Conservation (phyloP, 1,140 invertebrate species). For the Drosophila pallidifrons region DNA sequence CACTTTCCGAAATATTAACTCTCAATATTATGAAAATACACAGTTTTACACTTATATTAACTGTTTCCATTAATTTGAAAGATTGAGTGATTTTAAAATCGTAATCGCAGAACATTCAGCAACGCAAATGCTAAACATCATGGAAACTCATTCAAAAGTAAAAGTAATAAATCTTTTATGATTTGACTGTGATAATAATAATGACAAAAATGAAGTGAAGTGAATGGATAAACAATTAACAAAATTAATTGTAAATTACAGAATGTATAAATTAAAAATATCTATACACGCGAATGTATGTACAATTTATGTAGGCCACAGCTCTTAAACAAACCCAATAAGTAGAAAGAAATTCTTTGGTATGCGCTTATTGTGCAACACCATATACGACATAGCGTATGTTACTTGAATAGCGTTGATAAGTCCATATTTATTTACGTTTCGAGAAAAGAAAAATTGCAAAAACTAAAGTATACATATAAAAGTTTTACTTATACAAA, state of each 20-base stretch:
- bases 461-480: slow-evolving; percentile 21
- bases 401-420: slow-evolving; percentile 57
- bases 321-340: slow-evolving; percentile 52
- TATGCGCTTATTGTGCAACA: slow-evolving; percentile 40
- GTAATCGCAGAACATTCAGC: slow-evolving; percentile 66
- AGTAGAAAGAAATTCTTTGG: slow-evolving; percentile 40
- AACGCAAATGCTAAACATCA: slow-evolving; percentile 64
- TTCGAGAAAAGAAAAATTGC: slow-evolving; percentile 18
- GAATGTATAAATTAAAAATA: slow-evolving; percentile 72
- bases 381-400: slow-evolving; percentile 54
- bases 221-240: slow-evolving; percentile 43
- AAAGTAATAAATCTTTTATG: slow-evolving; percentile 84
- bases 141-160: slow-evolving; percentile 84
- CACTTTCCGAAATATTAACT: slow-evolving; percentile 35
- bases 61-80: slow-evolving; percentile 14
- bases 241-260: slow-evolving; percentile 77
- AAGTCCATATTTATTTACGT: slow-evolving; percentile 46
- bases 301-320: slow-evolving; percentile 68
- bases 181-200: slow-evolving; percentile 84
- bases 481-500: slow-evolving; percentile 79
- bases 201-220: slow-evolving; percentile 72
- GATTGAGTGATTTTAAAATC: slow-evolving; percentile 49
- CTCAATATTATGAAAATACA: slow-evolving; percentile 32
- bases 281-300: slow-evolving; percentile 63
- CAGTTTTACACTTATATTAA: slow-evolving; percentile 33